Conservation (phyloP, 2,113 vertebrate genomes). For the Hucho hucho region DNA sequence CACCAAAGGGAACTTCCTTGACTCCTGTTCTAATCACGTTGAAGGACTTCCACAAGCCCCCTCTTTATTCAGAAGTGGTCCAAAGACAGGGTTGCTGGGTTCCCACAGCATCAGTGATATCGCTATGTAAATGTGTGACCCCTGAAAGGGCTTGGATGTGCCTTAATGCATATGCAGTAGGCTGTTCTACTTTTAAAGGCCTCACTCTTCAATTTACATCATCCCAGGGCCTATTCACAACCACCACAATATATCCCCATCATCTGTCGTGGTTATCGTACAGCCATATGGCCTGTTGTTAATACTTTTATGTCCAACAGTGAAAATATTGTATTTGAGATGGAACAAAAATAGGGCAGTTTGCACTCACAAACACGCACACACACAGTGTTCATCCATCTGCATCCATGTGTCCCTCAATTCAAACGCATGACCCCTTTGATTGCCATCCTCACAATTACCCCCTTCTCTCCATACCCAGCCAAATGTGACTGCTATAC, state of each 20-base stretch:
- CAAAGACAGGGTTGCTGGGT: constrained; percentile 66
- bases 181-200: constrained; percentile 75
- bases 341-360: constrained; percentile 18
- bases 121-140: constrained; percentile 75
- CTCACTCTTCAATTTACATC: constrained; percentile 81
- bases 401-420: constrained; percentile 35
- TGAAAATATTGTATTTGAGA: constrained; percentile 19
- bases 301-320: constrained; percentile 25
- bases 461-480: constrained; percentile 33
- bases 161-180: constrained; percentile 76
- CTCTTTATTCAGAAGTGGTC: constrained; percentile 69
- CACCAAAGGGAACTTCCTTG: constrained; percentile 67
- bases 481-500: constrained; percentile 47
- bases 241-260: constrained; percentile 74
- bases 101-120: constrained; percentile 67
- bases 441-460: constrained; percentile 59
- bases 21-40: constrained; percentile 72
- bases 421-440: constrained; percentile 54
- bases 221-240: constrained; percentile 82
- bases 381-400: constrained; percentile 28
- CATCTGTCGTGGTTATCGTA: constrained; percentile 70
- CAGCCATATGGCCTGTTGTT: constrained; percentile 65
- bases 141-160: constrained; percentile 79
- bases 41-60: constrained; percentile 70
- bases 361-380: constrained; percentile 11